Percentiles rank a stretch among this genome's conserved stretches.
These are phyloP conservation scores for Thecocarcelia acutangulata DNA, from an alignment of 2,888 invertebrate genomes.

Conservation along the genomic window DNA sequence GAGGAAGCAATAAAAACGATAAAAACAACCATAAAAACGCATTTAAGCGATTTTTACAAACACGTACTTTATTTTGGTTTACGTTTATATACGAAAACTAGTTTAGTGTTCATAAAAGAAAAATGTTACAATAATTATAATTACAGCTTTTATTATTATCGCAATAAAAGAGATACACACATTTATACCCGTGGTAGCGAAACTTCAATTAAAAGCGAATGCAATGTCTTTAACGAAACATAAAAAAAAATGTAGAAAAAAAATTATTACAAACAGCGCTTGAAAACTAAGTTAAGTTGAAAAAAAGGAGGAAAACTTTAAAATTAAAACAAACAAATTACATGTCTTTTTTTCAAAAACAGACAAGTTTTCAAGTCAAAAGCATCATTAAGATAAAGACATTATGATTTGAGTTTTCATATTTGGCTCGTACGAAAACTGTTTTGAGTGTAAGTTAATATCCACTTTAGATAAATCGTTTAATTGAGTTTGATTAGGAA, in stretches of 20 bases:
- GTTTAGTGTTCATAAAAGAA: slow-evolving; percentile 40
- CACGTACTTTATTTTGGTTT: slow-evolving; percentile 33
- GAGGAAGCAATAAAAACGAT: no score
- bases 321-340: slow-evolving; percentile 31
- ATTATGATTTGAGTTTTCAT: slow-evolving; percentile 26
- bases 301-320: slow-evolving; percentile 1
- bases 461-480: no score
- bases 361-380: slow-evolving; percentile 47
- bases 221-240: slow-evolving; percentile 35
- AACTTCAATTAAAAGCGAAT: slow-evolving; percentile 62
- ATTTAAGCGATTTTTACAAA: slow-evolving; percentile 44
- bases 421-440: background rate
- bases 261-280: slow-evolving; percentile 19
- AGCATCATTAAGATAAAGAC: slow-evolving; percentile 47
- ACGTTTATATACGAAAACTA: slow-evolving; percentile 38
- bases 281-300: slow-evolving; percentile 1
- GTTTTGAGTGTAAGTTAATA: no score
- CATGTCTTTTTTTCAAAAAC: slow-evolving; percentile 12
- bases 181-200: slow-evolving; percentile 25
- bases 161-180: slow-evolving; percentile 19
- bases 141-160: slow-evolving; percentile 25
- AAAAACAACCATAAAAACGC: background rate
- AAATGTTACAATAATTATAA: slow-evolving; percentile 43
- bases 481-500: no score
- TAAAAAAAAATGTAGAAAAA: slow-evolving; percentile 12